Conservation (phyloP, 2,888 invertebrate genomes). For the Chironomus riparius region DNA sequence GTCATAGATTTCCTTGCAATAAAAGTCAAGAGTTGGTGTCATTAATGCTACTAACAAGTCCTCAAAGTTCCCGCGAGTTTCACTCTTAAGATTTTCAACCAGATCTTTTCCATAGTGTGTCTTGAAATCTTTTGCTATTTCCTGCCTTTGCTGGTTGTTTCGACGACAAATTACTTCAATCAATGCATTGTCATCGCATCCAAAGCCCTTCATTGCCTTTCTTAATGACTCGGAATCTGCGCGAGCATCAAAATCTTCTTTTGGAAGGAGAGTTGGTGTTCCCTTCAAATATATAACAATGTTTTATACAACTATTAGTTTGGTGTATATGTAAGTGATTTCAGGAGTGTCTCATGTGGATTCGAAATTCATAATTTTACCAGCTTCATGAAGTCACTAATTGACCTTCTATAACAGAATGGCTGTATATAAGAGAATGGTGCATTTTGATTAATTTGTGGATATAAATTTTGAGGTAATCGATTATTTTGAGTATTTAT, state of each 20-base stretch:
- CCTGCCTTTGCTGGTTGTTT: constrained; percentile 72
- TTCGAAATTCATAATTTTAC: constrained; percentile 8
- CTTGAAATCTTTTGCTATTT: constrained; percentile 37
- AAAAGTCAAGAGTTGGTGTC: constrained; percentile 74
- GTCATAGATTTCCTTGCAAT: constrained; percentile 73
- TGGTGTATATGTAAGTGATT: not conserved
- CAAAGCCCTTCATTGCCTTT: constrained; percentile 86
- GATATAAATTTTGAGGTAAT: not conserved
- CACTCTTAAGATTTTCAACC: constrained; percentile 75
- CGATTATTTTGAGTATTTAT: not conserved
- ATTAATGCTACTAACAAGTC: constrained; percentile 72
- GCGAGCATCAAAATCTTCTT: constrained; percentile 67
- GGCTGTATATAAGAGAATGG: not conserved
- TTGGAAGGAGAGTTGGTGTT: constrained; percentile 63
- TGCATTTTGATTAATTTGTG: not conserved
- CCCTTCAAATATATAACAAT: constrained; percentile 34
- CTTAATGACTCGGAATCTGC: constrained; percentile 70
- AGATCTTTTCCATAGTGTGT: constrained; percentile 53
- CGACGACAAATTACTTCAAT: constrained; percentile 75
- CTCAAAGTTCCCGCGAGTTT: constrained; percentile 82
- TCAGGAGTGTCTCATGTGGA: not conserved
- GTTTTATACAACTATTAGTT: not conserved
- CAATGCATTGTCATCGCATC: constrained; percentile 84
- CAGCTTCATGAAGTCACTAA: not conserved
- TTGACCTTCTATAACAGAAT: not conserved